Base-by-base conservation (phyloP, 2,888 invertebrate species). In the Smittia sp. region DNA sequence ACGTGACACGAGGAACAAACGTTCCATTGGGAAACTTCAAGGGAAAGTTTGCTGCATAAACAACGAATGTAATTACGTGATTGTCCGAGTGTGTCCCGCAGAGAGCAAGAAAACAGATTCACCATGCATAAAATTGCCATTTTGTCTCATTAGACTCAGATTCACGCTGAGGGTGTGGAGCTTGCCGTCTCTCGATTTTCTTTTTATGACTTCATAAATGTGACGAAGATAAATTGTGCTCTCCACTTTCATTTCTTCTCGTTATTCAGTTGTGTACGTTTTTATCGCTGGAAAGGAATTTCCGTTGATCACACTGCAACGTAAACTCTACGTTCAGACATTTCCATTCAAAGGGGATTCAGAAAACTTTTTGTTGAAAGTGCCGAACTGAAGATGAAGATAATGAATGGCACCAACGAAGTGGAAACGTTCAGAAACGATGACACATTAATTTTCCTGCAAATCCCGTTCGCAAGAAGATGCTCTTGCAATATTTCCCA, bases 111-210 rank as follows among this genome's bases (percentile, higher is more conserved):
- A 46, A 46, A 46, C n/a, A 46, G 46, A 11, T n/a, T 46, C 46
- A 11, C 46, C 46, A 46, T 46, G 46, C 15, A 46, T 46, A 15
- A 46, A 46, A 46, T 46, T 6, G 46, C 15, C n/a, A 46, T 46
- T 46, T 46, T 46, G n/a, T 46, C 46, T 46, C 46, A 46, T 46
- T 46, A 46, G 46, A 6, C 46, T 46, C 46, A n/a, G n/a, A n/a
- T 46, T 15, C 15, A 2, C 46, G n/a, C 46, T 46, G 46, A 13
- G 46, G 46, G 46, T 46, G 46, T 32, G 46, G n/a, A n/a, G 46
- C n/a, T 46, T 6, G 11, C 15, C 46, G 3, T 46, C 46, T 46
- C 46, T 46, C 46, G 46, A n/a, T 46, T 46, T 15, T 15, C n/a
- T 46, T 46, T 38, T 46, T 46, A 46, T 46, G 46, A n/a, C n/a